phyloP scores from a whole-genome alignment of 2,797 vertebrate genomes.

The Oreochromis grahami region DNA sequence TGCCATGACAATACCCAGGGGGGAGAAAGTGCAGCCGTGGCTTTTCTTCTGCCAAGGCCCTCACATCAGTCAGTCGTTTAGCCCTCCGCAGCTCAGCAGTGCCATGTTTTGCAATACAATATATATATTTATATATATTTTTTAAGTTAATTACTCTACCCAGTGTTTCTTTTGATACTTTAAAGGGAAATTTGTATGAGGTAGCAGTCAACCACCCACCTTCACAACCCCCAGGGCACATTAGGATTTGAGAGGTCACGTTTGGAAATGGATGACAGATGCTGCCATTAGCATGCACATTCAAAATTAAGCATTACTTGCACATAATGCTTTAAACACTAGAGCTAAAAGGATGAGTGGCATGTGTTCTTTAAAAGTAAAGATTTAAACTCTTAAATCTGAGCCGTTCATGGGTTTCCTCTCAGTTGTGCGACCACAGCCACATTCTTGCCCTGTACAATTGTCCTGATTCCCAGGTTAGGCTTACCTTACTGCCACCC shows the following conservation, averaged over 20 bases:
- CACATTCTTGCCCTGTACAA: not conserved
- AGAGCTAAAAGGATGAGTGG: not conserved
- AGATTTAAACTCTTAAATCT: not conserved
- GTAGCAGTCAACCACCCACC: not conserved
- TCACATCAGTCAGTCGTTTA: slow-evolving; percentile 21
- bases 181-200: not conserved
- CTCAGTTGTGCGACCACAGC: not conserved
- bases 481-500: not conserved
- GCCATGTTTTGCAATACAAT: not conserved
- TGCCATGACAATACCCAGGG: slow-evolving; percentile 62
- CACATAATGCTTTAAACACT: not conserved
- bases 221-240: not conserved
- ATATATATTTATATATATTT: not conserved
- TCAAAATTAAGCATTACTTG: not conserved
- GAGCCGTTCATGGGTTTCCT: not conserved
- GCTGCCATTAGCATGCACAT: not conserved
- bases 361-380: not conserved
- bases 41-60: slow-evolving; percentile 22
- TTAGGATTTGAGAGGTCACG: not conserved
- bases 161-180: not conserved
- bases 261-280: not conserved
- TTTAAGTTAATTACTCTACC: not conserved
- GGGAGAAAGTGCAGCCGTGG: slow-evolving; percentile 19
- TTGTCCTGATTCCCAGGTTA: not conserved
- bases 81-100: not conserved